A percentile compares a stretch with the other conserved stretches of the same genome.
These are phyloP conservation scores for Brachyhypopomus occidentalis DNA, from an alignment of 2,113 vertebrate genomes.

Conservation along the genomic window DNA sequence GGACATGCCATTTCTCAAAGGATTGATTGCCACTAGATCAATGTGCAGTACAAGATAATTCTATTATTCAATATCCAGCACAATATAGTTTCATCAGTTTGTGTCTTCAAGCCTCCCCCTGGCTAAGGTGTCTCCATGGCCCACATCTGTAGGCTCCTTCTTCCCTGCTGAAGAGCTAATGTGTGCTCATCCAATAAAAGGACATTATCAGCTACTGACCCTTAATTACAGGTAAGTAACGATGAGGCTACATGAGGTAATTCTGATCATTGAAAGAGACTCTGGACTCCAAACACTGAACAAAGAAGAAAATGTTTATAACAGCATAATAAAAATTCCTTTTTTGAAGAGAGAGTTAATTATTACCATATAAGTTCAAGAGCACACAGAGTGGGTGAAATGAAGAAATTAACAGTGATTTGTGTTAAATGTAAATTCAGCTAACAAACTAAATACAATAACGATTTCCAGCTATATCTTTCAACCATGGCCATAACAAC, in stretches of 20 bases:
- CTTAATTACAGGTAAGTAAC: too few relatives aligned
- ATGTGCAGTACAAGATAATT: background rate
- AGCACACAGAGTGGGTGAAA: background rate
- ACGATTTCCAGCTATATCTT: too few relatives aligned
- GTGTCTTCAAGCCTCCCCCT: background rate
- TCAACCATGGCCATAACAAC: too few relatives aligned
- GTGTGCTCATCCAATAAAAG: too few relatives aligned
- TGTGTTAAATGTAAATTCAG: too few relatives aligned
- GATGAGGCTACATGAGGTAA: background rate
- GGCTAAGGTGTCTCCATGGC: too few relatives aligned
- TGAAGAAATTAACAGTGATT: too few relatives aligned
- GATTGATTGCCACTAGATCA: constrained; percentile 17
- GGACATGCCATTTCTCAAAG: too few relatives aligned
- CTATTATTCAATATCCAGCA: constrained; percentile 53
- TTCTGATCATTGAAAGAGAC: background rate
- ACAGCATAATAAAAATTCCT: constrained; percentile 61
- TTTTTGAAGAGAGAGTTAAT: constrained; percentile 53
- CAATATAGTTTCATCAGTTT: constrained; percentile 13
- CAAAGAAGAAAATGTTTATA: constrained; percentile 37
- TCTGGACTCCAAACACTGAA: constrained; percentile 50
- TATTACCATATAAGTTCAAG: constrained; percentile 36
- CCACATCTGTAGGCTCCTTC: too few relatives aligned
- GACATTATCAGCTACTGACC: too few relatives aligned
- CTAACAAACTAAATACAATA: too few relatives aligned
- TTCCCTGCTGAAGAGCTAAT: too few relatives aligned